Evolutionary conservation across 2,113 vertebrate genomes (phyloP).

Genomic region (Hystrix cristata): DNA sequence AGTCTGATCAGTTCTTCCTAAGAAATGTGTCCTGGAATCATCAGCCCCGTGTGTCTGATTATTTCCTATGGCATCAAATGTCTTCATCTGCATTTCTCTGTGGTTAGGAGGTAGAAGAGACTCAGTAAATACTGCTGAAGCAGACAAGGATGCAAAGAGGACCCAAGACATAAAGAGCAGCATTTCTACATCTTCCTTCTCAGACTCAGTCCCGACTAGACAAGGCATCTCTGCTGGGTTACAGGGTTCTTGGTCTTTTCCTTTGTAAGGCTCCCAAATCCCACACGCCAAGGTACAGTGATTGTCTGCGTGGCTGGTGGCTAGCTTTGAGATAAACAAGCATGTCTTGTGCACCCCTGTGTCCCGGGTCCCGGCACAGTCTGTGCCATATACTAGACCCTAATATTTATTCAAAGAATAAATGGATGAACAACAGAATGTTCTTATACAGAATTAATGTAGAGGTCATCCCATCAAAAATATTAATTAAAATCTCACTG

Average conservation of each 20-base stretch:
- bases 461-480: not conserved
- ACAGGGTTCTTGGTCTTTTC: not conserved
- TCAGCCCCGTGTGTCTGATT: not conserved
- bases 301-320: not conserved
- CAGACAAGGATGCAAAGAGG: not conserved
- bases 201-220: not conserved
- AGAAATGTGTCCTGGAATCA: not conserved
- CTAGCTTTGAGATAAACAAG: not conserved
- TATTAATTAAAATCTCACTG: not conserved
- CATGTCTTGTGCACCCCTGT: not conserved
- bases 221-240: rapidly evolving
- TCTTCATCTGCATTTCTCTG: not conserved
- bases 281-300: not conserved
- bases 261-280: not conserved
- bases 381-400: not conserved
- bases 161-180: not conserved
- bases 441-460: not conserved
- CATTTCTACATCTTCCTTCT: not conserved
- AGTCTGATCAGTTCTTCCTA: not conserved
- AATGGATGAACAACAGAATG: not conserved
- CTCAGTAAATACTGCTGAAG: not conserved
- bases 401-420: not conserved
- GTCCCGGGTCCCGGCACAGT: not conserved
- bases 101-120: not conserved
- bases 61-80: not conserved